Conservation (phyloP, 2,797 vertebrate species). For the Parambassis ranga region DNA sequence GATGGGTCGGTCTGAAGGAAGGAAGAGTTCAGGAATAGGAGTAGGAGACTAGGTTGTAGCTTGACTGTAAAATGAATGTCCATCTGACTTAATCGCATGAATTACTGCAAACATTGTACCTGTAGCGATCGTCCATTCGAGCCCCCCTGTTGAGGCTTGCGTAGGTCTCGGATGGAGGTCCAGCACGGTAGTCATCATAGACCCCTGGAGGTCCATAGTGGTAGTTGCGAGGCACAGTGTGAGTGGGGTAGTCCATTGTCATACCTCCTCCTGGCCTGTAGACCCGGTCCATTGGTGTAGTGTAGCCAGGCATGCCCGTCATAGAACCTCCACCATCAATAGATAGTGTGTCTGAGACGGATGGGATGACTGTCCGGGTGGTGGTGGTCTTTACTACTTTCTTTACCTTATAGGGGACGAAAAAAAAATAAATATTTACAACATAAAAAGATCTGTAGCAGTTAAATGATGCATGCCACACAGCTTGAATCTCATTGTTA, state of each 20-base stretch:
- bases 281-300: constrained; percentile 83
- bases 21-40: neutral
- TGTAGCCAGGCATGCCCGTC: constrained; percentile 79
- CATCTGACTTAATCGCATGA: too few species aligned
- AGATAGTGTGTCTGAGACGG: constrained; percentile 88
- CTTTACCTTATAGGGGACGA: constrained; percentile 83
- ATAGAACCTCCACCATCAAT: constrained; percentile 84
- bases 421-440: neutral
- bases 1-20: constrained; percentile 68
- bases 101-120: constrained; percentile 56
- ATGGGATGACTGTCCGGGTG: constrained; percentile 88
- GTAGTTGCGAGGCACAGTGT: constrained; percentile 93
- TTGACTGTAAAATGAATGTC: too few species aligned
- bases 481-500: constrained; percentile 52
- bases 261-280: constrained; percentile 82
- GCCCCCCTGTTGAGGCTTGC: constrained; percentile 88
- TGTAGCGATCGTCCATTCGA: constrained; percentile 90
- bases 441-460: too few species aligned
- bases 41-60: too few species aligned
- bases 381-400: constrained; percentile 92
- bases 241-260: constrained; percentile 82
- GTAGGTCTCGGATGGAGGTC: constrained; percentile 82
- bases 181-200: constrained; percentile 76
- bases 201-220: constrained; percentile 85
- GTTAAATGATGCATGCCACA: too few species aligned